Conservation (phyloP, 2,888 invertebrate species). For the Julus scanicus region DNA sequence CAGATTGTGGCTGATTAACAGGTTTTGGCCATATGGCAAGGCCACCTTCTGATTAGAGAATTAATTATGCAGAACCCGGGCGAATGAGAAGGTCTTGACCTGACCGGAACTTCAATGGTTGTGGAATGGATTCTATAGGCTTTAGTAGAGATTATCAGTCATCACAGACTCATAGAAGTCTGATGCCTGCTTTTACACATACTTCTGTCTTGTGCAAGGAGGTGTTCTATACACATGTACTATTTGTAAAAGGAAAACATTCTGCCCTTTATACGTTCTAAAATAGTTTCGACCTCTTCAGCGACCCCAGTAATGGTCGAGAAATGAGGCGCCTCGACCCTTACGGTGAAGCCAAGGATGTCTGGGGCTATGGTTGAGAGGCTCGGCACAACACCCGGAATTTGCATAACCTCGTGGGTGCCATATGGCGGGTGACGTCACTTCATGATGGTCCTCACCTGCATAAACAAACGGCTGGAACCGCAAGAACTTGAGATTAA, state of each 20-base stretch:
- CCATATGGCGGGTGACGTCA: not conserved
- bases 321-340: too few species aligned
- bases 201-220: too few species aligned
- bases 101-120: not conserved
- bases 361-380: not conserved
- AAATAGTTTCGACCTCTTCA: too few species aligned
- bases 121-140: not conserved
- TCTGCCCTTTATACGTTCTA: too few species aligned
- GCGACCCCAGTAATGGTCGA: too few species aligned
- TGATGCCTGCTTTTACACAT: not conserved
- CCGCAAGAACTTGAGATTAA: conserved; percentile 36
- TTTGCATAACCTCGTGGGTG: not conserved
- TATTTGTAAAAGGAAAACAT: too few species aligned
- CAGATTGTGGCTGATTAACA: not conserved
- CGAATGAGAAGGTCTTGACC: not conserved
- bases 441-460: not conserved
- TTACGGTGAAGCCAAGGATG: not conserved
- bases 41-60: not conserved
- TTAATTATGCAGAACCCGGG: not conserved
- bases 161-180: not conserved
- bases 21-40: not conserved
- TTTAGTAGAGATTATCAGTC: not conserved
- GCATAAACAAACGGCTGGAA: conserved; percentile 13
- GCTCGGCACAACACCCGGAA: not conserved
- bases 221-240: too few species aligned